Base-by-base conservation (phyloP, 2,888 invertebrate genomes). In the Synanthedon formicaeformis region DNA sequence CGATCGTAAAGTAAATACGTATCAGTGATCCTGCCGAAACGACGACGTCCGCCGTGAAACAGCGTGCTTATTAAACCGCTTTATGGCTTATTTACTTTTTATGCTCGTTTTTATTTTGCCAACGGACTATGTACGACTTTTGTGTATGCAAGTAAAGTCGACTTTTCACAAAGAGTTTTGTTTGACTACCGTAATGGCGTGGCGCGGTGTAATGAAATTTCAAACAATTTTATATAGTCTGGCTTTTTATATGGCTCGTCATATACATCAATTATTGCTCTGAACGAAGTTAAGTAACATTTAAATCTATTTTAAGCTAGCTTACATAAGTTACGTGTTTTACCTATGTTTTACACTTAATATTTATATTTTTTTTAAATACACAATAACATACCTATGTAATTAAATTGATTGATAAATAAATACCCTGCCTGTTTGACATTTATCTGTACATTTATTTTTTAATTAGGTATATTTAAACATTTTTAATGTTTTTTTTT, bases 1-100 rank as follows among this genome's bases (percentile, higher is more conserved):
- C 53, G 50, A 65, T 73, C 74, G 71, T 79, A 78, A 78, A 78
- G 70, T 69, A 73, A 75, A 75, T 75, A 45, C 45, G 45, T 45
- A 76, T 74, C 69, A 71, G 67, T 75, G 71, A 71, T 71, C 71
- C 62, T 63, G 62, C 50, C 27, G 34, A 61, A 69, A 34, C 34
- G 34, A 71, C 71, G 70, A 74, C 74, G 72, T 71, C 69, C 65
- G 56, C 61, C 54, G 57, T 64, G 64, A 67, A 72, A 75, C 69
- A 65, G 69, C 62, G 65, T 63, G 67, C 73, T 76, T 76, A 76
- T 75, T 78, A 76, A 73, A 73, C 67, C 70, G 58, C 67, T 73
- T 78, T 79, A 75, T 71, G 63, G 68, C 69, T 70, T 73, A 71
- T 72, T 76, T 71, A 64, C 63, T 61, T 66, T 75, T 73, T 72